Percentiles rank a stretch among this genome's conserved stretches.
These are phyloP conservation scores for Atherinomorus stipes DNA, from an alignment of 2,113 vertebrate species.

Conservation along the genomic window DNA sequence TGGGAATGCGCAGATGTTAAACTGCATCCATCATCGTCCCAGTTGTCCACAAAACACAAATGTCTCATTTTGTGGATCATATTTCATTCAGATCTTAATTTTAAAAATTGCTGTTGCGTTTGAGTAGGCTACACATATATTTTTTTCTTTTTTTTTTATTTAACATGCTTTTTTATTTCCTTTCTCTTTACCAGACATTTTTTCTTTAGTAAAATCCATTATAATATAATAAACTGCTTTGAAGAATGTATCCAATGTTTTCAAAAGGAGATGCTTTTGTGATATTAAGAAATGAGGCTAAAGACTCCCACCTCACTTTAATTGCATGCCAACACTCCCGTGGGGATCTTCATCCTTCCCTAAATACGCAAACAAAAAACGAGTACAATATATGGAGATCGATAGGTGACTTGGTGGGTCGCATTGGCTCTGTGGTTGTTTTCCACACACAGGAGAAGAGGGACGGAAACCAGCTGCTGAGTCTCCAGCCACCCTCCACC, in stretches of 20 bases:
- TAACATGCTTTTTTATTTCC: too few relatives aligned
- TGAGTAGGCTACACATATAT: too few relatives aligned
- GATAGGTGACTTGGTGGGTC: slow-evolving; percentile 62
- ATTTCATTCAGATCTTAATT: background rate
- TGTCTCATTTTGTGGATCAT: background rate
- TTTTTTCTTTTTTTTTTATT: too few relatives aligned
- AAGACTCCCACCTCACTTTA: slow-evolving; percentile 11
- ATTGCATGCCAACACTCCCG: slow-evolving; percentile 36
- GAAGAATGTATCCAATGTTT: background rate
- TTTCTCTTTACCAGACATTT: too few relatives aligned
- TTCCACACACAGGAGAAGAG: slow-evolving; percentile 55
- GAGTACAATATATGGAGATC: slow-evolving; percentile 61
- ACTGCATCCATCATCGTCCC: background rate
- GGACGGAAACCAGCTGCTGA: slow-evolving; percentile 79
- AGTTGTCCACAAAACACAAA: slow-evolving; percentile 8
- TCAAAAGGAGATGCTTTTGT: slow-evolving; percentile 7
- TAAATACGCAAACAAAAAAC: slow-evolving; percentile 71
- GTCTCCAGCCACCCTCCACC: slow-evolving; percentile 26
- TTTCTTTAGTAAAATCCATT: too few relatives aligned
- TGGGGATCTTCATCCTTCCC: slow-evolving; percentile 21
- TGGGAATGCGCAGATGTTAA: slow-evolving; percentile 29
- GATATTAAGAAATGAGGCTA: slow-evolving; percentile 9
- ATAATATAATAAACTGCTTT: background rate
- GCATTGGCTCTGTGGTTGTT: slow-evolving; percentile 70
- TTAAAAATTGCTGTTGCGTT: too few relatives aligned